Base-by-base conservation (phyloP, 2,888 invertebrate species). In the Flexamia atlantica region DNA sequence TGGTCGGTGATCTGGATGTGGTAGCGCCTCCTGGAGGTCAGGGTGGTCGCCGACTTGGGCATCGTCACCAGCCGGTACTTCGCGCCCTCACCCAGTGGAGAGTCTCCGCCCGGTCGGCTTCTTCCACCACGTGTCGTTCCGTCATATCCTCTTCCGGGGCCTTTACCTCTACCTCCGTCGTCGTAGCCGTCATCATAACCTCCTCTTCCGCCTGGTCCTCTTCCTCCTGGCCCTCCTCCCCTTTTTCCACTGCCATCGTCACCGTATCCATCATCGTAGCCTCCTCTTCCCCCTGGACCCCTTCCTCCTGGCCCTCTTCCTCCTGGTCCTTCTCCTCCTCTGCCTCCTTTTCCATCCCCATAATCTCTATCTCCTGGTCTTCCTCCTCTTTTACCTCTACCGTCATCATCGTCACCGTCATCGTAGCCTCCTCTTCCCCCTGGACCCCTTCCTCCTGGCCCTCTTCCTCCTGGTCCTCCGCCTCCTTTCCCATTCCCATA, bases 1-100 rank as follows among this genome's bases (percentile, higher is more conserved):
- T 70, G 70, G n/a, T 70, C 36, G 9, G 70, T 32, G 9, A 70
- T n/a, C 23, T 70, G 70, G 23, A 70, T 1, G 70, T 64, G 79
- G 25, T 57, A 46, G 17, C 57, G 28, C 79, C 64, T 79, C 46
- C 42, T 72, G 23, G 46, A 30, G 10, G 23, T 30, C 83, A 72
- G 10, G 1, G n/a, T 23, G 4, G 46, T 36, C 23, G 50, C 80
- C 12, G 46, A 64, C 70, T 72, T 74, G 57, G 23, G 40, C 72
- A 70, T 36, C 36, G 36, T 28, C 57, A 81, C 68, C 72, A 50
- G 12, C 70, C 81, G 32, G n/a, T 36, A 50, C 42, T 53, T 50
- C 70, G 36, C 30, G 12, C n/a, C 23, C 17, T 57, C 46, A n/a
- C n/a, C n/a, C n/a, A n/a, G n/a, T n/a, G n/a, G n/a, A 7, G 40